Conservation (phyloP, 37 sponge, comb jelly and placozoan species). For the Cliona cf. orientalis region DNA sequence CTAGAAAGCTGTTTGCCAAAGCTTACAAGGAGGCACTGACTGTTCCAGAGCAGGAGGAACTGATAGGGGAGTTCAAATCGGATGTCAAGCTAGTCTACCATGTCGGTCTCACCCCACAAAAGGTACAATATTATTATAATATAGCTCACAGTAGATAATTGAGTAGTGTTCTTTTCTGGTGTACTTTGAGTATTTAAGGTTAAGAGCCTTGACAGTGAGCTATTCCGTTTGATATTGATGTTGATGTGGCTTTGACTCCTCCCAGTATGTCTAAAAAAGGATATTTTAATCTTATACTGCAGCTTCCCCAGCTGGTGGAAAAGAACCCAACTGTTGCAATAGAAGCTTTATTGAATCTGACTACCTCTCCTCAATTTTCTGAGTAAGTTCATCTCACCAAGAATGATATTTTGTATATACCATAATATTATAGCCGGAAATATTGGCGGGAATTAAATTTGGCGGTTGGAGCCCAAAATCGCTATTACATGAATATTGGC, state of each 20-base stretch:
- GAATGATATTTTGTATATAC: not conserved
- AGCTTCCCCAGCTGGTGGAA: slow-evolving; percentile 92
- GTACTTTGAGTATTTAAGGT: too few relatives aligned
- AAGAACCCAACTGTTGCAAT: slow-evolving; percentile 93
- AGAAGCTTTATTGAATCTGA: slow-evolving; percentile 83
- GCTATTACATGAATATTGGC: too few relatives aligned
- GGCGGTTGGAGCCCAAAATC: too few relatives aligned
- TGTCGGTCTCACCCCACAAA: slow-evolving; percentile 89
- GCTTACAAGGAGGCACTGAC: slow-evolving; percentile 77
- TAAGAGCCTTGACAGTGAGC: too few relatives aligned
- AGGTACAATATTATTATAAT: slow-evolving; percentile 75
- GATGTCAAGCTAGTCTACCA: slow-evolving; percentile 90
- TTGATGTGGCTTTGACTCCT: not conserved
- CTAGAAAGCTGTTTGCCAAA: slow-evolving; percentile 71
- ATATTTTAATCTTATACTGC: not conserved
- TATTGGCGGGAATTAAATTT: too few relatives aligned
- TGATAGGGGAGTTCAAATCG: slow-evolving; percentile 55
- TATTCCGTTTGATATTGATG: too few relatives aligned
- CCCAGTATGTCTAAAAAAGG: not conserved
- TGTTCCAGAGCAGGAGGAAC: slow-evolving; percentile 61
- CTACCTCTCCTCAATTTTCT: slow-evolving; percentile 71
- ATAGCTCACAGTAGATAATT: too few relatives aligned
- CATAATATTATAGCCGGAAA: too few relatives aligned
- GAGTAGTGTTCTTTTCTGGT: too few relatives aligned
- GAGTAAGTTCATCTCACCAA: slow-evolving; percentile 65